Evolutionary conservation across 2,113 vertebrate species (phyloP).

Genomic region (Myiopsitta monachus): DNA sequence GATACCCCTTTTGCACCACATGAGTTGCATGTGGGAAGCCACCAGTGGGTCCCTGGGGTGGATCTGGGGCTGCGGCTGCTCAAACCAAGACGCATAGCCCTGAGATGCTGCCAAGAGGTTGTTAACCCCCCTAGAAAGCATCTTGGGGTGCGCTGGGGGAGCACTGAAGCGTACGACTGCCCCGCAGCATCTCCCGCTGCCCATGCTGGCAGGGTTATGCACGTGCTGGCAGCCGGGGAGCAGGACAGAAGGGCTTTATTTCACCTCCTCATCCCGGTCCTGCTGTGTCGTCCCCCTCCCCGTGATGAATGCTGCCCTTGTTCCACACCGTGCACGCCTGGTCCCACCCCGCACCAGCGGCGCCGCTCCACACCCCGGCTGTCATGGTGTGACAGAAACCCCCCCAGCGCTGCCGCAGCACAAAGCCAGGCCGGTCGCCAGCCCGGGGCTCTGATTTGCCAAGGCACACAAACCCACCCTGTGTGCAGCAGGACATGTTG

Average conservation of each 20-base stretch:
- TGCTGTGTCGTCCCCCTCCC: background rate
- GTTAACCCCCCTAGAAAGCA: background rate
- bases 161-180: rapidly evolving
- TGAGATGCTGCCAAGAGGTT: rapidly evolving
- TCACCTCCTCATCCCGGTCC: background rate
- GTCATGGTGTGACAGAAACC: background rate
- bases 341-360: background rate
- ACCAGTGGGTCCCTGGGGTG: rapidly evolving
- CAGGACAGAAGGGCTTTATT: conserved; percentile 18
- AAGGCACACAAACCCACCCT: background rate
- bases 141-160: background rate
- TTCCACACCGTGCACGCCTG: background rate
- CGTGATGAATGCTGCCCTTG: background rate
- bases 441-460: background rate
- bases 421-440: background rate
- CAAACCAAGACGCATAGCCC: background rate
- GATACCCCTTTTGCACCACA: background rate
- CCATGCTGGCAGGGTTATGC: rapidly evolving
- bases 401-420: background rate
- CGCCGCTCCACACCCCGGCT: rapidly evolving
- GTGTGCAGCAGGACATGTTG: background rate
- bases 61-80: background rate
- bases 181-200: rapidly evolving
- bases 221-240: rapidly evolving
- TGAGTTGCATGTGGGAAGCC: background rate